Evolutionary conservation across 2,888 invertebrate species (phyloP).

Genomic region (Stenodera caucasica): DNA sequence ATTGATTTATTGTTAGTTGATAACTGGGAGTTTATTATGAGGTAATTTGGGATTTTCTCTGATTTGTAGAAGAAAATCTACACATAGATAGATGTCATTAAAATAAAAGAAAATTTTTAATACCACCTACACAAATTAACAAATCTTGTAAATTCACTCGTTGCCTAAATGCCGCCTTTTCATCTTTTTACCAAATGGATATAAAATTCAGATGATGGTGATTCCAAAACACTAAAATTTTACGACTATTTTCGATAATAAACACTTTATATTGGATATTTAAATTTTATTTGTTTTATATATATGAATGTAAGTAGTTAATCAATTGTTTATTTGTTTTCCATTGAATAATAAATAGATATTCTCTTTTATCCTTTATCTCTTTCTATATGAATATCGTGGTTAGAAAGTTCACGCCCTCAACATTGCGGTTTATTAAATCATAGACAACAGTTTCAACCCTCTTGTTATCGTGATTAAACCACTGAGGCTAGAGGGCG

Average conservation of each 20-base stretch:
- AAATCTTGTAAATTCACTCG: neutral
- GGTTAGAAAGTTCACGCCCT: constrained; percentile 9
- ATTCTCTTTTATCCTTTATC: no score
- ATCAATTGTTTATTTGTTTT: constrained; percentile 8
- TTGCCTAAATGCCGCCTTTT: neutral
- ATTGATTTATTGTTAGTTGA: constrained; percentile 35
- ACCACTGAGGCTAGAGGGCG: constrained; percentile 25
- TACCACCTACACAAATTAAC: neutral
- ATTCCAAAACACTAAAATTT: constrained; percentile 9
- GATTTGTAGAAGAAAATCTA: no score
- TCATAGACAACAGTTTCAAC: constrained; percentile 36
- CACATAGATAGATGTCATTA: no score
- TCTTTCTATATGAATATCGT: constrained; percentile 4
- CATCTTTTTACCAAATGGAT: neutral
- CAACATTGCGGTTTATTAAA: constrained; percentile 34
- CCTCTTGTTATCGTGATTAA: constrained; percentile 39
- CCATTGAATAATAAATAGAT: no score
- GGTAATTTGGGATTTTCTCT: neutral
- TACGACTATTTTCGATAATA: constrained; percentile 14
- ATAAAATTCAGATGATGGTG: constrained; percentile 3
- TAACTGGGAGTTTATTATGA: constrained; percentile 14
- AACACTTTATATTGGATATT: constrained; percentile 5
- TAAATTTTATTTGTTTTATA: constrained; percentile 7
- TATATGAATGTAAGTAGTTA: neutral
- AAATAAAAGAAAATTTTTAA: no score